Conservation (phyloP, 2,113 vertebrate species). For the Baryphthengus martii region DNA sequence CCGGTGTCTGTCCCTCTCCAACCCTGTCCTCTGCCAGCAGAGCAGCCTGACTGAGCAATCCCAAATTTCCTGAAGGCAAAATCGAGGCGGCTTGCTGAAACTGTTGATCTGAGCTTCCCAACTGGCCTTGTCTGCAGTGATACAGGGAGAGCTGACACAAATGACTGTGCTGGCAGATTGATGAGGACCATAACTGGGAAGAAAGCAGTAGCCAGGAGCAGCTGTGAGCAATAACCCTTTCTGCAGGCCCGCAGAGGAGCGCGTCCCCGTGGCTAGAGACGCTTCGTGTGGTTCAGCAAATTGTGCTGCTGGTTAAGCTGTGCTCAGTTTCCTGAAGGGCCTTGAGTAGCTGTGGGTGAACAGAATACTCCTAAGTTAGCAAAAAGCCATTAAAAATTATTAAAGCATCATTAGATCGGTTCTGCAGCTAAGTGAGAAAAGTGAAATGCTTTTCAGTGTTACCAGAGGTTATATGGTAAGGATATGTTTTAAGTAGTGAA, state of each 20-base stretch:
- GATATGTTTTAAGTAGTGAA: background rate
- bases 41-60: background rate
- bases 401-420: background rate
- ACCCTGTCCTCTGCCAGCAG: background rate
- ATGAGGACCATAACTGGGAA: background rate
- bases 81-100: background rate
- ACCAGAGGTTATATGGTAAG: background rate
- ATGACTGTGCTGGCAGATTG: background rate
- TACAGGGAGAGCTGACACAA: background rate
- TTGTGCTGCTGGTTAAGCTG: background rate
- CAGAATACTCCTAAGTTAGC: background rate
- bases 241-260: background rate
- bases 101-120: background rate
- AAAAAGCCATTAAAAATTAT: background rate
- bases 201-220: background rate
- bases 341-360: background rate
- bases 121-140: background rate
- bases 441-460: background rate
- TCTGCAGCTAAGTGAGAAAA: background rate
- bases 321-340: background rate
- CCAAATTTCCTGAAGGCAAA: background rate
- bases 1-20: background rate
- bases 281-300: background rate
- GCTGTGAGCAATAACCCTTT: background rate
- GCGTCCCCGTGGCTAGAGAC: rapidly evolving